Evolutionary conservation across 2,888 invertebrate genomes (phyloP).

Genomic region (Idaea straminata): DNA sequence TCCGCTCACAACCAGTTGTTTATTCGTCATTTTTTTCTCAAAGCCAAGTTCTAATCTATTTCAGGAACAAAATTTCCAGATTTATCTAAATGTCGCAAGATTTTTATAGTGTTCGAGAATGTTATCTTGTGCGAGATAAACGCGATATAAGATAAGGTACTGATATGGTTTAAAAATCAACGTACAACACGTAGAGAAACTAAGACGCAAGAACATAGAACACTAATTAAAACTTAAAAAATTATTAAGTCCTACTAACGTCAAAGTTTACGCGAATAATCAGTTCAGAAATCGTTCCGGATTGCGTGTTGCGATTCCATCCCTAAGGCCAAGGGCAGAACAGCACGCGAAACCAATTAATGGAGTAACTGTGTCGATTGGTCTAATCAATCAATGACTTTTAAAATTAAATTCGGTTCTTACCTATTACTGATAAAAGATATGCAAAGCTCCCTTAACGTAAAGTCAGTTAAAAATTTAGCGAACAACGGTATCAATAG

Average conservation of each 20-base stretch:
- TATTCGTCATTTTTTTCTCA: background rate
- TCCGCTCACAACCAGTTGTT: background rate
- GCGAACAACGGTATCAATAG: no score
- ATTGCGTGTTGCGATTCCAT: slow-evolving; percentile 29
- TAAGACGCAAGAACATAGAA: background rate
- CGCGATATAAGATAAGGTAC: slow-evolving; percentile 12
- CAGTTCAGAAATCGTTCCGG: slow-evolving; percentile 16
- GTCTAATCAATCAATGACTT: background rate
- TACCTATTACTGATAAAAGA: no score
- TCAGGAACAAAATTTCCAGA: slow-evolving; percentile 19
- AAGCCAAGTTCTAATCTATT: slow-evolving; percentile 21
- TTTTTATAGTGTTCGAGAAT: slow-evolving; percentile 14
- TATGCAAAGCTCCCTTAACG: background rate
- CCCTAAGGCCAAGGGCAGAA: slow-evolving; percentile 58
- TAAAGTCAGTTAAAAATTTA: background rate
- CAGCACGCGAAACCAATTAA: slow-evolving; percentile 56
- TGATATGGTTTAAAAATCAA: background rate
- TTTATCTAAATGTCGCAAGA: slow-evolving; percentile 20
- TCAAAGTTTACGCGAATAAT: slow-evolving; percentile 10
- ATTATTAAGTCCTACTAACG: slow-evolving; percentile 3
- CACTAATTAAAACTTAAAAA: slow-evolving; percentile 4
- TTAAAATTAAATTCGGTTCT: background rate
- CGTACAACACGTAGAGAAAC: slow-evolving; percentile 2
- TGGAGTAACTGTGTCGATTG: slow-evolving; percentile 21
- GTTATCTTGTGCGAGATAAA: slow-evolving; percentile 26